These are phyloP conservation scores for Noctua janthina DNA, from an alignment of 2,888 invertebrate genomes.

Conservation along the genomic window DNA sequence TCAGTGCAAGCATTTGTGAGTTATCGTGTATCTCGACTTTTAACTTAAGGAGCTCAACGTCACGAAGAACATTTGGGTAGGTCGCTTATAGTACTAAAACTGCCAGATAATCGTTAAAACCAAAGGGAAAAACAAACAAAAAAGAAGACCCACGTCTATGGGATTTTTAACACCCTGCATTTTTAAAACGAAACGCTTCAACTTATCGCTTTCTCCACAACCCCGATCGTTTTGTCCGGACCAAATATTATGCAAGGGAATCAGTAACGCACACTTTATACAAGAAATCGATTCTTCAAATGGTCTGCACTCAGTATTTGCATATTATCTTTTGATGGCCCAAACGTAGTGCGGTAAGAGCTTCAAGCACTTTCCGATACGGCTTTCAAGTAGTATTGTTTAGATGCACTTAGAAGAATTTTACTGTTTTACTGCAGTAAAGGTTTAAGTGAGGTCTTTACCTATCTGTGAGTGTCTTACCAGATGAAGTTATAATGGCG, in stretches of 20 bases:
- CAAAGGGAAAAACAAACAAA: no score
- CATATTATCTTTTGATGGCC: constrained; percentile 54
- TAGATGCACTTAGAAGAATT: constrained; percentile 18
- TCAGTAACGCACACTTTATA: constrained; percentile 69
- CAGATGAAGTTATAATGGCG: neutral
- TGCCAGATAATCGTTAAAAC: no score
- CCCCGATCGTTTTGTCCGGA: constrained; percentile 59
- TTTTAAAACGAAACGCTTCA: constrained; percentile 16
- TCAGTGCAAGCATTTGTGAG: no score
- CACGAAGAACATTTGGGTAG: no score
- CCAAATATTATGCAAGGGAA: constrained; percentile 74
- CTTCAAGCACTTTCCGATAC: constrained; percentile 38
- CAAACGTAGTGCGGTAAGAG: constrained; percentile 37
- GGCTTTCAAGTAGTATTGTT: constrained; percentile 17
- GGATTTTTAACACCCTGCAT: neutral
- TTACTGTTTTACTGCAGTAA: constrained; percentile 25
- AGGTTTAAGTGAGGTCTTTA: constrained; percentile 12
- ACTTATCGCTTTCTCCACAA: constrained; percentile 37
- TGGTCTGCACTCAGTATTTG: constrained; percentile 52
- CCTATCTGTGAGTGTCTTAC: neutral
- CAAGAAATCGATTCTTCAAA: constrained; percentile 66
- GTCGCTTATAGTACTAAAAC: no score
- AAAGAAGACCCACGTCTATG: no score
- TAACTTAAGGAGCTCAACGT: no score
- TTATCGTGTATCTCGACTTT: no score